Evolutionary conservation across 2,113 vertebrate species (phyloP).

Genomic region (Pachycephala philippinensis): DNA sequence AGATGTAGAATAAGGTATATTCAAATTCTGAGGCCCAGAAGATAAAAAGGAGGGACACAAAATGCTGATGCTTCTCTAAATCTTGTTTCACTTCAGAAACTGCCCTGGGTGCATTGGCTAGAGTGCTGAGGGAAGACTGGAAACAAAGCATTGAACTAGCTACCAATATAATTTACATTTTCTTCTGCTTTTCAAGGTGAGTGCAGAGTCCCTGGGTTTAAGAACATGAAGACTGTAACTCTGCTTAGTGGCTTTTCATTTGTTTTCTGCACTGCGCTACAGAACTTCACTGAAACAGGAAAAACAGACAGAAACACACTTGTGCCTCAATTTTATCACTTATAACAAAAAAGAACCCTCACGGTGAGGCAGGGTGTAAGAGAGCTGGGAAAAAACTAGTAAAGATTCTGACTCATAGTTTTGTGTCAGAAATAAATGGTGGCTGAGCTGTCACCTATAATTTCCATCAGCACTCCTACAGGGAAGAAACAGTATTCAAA

Average conservation of each 20-base stretch:
- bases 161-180: slow-evolving; percentile 91
- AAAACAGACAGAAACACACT: rapidly evolving
- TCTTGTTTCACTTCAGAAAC: slow-evolving; percentile 75
- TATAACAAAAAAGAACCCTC: background rate
- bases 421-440: background rate
- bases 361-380: background rate
- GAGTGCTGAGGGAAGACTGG: slow-evolving; percentile 93
- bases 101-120: slow-evolving; percentile 84
- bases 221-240: background rate
- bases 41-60: background rate
- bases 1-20: background rate
- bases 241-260: background rate
- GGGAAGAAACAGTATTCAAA: background rate
- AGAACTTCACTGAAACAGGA: background rate
- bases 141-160: slow-evolving; percentile 92
- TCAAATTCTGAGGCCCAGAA: background rate
- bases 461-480: background rate
- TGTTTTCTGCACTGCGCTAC: background rate
- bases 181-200: slow-evolving; percentile 95
- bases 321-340: background rate
- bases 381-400: background rate
- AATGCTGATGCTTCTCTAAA: background rate
- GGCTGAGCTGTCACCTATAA: background rate
- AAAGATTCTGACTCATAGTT: background rate
- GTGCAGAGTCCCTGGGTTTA: background rate